Evolutionary conservation across 1,140 invertebrate species (phyloP).

Genomic region (Leguminivora glycinivorella): DNA sequence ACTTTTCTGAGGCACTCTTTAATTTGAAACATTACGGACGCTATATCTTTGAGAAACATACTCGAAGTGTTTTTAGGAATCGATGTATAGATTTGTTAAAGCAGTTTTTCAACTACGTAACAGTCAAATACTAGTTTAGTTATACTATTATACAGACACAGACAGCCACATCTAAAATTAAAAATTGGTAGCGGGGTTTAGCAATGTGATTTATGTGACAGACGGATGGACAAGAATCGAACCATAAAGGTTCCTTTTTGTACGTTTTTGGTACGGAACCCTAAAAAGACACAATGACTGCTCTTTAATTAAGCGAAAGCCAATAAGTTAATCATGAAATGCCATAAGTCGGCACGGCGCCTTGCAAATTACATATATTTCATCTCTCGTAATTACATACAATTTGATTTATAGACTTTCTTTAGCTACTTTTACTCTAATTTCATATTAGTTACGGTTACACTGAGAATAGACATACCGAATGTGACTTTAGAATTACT

Average conservation of each 20-base stretch:
- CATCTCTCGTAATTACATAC: slow-evolving; percentile 4
- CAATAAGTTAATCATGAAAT: neutral
- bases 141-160: no score
- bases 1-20: neutral
- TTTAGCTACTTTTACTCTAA: slow-evolving; percentile 8
- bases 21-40: neutral
- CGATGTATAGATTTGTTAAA: no score
- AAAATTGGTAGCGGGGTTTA: no score
- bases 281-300: no score
- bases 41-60: neutral
- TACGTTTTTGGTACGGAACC: no score
- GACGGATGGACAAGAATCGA: no score
- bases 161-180: no score
- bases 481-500: neutral
- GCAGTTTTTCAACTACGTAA: no score
- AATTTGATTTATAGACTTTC: slow-evolving; percentile 19
- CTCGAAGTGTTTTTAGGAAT: no score
- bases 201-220: no score
- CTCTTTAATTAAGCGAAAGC: neutral
- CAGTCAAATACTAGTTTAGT: no score
- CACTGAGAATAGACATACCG: neutral
- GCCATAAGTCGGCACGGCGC: slow-evolving; percentile 16
- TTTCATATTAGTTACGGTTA: slow-evolving; percentile 17
- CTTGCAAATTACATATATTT: slow-evolving; percentile 2
- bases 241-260: no score